Percentiles rank a stretch among this genome's conserved stretches.
These are phyloP conservation scores for Chaetophractus vellerosus DNA, from an alignment of 2,797 vertebrate genomes.

Conservation along the genomic window DNA sequence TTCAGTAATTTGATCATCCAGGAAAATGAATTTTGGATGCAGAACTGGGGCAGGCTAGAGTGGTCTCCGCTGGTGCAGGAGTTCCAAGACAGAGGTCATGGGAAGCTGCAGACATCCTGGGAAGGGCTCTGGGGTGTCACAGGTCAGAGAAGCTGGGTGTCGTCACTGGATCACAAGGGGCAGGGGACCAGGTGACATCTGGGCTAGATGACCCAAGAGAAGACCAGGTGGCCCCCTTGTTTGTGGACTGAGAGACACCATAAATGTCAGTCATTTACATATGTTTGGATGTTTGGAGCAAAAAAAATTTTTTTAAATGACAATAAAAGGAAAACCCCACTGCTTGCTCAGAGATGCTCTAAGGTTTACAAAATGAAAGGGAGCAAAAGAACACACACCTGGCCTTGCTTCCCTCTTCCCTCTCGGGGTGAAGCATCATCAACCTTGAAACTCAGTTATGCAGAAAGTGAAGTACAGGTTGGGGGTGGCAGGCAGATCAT, in stretches of 20 bases:
- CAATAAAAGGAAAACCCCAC: not conserved
- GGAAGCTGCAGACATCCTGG: too few species aligned
- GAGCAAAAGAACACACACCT: not conserved
- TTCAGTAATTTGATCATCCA: not conserved
- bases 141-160: not conserved
- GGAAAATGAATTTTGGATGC: not conserved
- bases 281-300: not conserved
- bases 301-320: not conserved
- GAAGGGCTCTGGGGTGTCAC: not conserved
- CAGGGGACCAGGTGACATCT: not conserved
- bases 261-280: not conserved
- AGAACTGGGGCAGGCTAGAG: rapidly evolving
- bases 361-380: not conserved
- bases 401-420: not conserved
- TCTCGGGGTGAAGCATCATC: not conserved
- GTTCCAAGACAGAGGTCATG: not conserved
- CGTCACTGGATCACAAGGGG: not conserved
- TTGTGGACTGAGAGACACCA: not conserved
- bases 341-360: not conserved
- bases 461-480: not conserved
- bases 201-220: not conserved
- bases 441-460: not conserved
- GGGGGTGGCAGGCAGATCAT: not conserved
- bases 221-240: not conserved
- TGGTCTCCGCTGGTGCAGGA: not conserved